phyloP scores from a whole-genome alignment of 2,797 vertebrate species.

The Rhadinocentrus ornatus region DNA sequence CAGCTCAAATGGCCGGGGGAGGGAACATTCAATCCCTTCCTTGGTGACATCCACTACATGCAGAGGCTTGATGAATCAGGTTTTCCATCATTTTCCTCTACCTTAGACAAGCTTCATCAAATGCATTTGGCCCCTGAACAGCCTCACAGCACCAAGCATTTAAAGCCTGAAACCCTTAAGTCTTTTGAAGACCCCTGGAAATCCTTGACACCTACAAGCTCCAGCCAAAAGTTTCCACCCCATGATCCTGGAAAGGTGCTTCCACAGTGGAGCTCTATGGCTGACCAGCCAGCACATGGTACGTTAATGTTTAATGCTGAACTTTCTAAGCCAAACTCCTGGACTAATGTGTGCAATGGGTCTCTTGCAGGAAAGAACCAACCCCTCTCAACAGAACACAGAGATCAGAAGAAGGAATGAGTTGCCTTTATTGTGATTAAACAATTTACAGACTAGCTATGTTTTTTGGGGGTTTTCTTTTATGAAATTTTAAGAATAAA shows the following conservation, averaged over 20 bases:
- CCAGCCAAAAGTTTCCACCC: slow-evolving; percentile 5
- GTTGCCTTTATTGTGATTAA: slow-evolving; percentile 46
- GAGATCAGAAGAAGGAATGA: not conserved
- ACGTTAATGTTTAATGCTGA: not conserved
- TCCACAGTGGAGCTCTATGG: slow-evolving; percentile 14
- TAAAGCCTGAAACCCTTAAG: slow-evolving; percentile 12
- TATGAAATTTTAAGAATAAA: not conserved
- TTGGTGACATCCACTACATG: not conserved
- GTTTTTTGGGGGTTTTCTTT: not conserved
- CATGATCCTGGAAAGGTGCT: slow-evolving; percentile 20
- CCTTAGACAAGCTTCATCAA: not conserved
- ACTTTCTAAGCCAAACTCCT: not conserved
- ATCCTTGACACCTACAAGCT: not conserved
- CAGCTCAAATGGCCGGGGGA: not conserved
- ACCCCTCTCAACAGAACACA: not conserved
- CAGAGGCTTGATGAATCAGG: not conserved
- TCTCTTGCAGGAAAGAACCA: slow-evolving; percentile 52
- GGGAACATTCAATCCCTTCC: not conserved
- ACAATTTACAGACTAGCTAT: slow-evolving; percentile 1
- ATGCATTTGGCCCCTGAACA: not conserved
- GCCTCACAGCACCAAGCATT: not conserved
- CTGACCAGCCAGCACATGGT: slow-evolving; percentile 34
- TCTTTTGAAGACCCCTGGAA: slow-evolving; percentile 32
- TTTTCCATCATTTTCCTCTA: not conserved
- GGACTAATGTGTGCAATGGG: not conserved